Conservation (phyloP, 2,888 invertebrate genomes). For the Hydroisotoma schaefferi region DNA sequence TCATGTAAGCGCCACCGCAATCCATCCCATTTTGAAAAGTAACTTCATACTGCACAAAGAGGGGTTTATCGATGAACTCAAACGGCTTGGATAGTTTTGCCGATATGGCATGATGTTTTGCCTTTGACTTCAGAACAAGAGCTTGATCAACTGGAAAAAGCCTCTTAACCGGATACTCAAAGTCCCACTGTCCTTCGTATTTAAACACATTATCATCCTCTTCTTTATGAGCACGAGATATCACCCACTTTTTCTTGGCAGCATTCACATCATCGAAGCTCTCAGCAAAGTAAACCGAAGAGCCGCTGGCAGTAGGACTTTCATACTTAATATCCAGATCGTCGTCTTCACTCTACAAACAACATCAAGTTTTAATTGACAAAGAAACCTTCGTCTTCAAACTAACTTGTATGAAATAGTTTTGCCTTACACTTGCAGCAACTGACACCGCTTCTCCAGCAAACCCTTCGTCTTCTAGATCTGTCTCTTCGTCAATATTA, state of each 20-base stretch:
- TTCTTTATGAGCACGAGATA: slow-evolving; percentile 88
- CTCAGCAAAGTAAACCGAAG: slow-evolving; percentile 74
- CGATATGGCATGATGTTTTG: slow-evolving; percentile 93
- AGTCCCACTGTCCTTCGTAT: slow-evolving; percentile 79
- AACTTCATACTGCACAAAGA: slow-evolving; percentile 89
- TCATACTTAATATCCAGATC: slow-evolving; percentile 61
- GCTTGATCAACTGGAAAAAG: slow-evolving; percentile 80
- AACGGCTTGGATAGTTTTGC: slow-evolving; percentile 73
- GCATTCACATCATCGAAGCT: slow-evolving; percentile 74
- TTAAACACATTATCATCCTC: slow-evolving; percentile 79
- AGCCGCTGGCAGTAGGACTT: slow-evolving; percentile 65
- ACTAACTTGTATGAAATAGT: neutral
- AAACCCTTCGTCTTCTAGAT: neutral
- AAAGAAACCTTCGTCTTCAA: neutral
- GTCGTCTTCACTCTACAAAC: slow-evolving; percentile 47
- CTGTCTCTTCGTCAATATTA: neutral
- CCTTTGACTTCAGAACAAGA: slow-evolving; percentile 85
- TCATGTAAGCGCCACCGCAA: slow-evolving; percentile 97
- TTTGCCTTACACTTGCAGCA: slow-evolving; percentile 4
- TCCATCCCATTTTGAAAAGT: slow-evolving; percentile 94
- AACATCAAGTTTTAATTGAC: neutral
- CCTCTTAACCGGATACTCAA: slow-evolving; percentile 73
- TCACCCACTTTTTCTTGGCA: slow-evolving; percentile 76
- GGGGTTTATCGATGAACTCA: slow-evolving; percentile 74
- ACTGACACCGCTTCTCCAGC: neutral